Evolutionary conservation across 2,113 vertebrate species (phyloP).

Genomic region (Pseudolaguvia tuberculata): DNA sequence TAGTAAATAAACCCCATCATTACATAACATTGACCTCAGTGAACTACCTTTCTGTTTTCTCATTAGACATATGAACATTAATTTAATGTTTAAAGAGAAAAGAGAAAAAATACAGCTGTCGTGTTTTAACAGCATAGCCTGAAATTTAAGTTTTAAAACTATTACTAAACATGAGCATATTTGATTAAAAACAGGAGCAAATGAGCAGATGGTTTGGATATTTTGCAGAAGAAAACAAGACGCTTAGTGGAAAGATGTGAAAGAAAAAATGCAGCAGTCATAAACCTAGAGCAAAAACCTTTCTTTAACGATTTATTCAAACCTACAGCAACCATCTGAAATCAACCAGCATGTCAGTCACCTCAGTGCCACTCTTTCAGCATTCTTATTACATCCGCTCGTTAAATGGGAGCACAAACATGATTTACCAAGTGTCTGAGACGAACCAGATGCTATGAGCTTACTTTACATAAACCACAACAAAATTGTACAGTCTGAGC

Average conservation of each 20-base stretch:
- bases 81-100: too few species aligned
- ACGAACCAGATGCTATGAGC: neutral
- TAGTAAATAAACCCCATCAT: neutral
- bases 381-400: neutral
- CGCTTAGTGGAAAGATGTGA: neutral
- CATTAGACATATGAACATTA: neutral
- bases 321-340: neutral
- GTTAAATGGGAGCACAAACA: neutral
- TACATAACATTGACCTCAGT: neutral
- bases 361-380: neutral
- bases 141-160: neutral
- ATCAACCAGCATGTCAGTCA: neutral
- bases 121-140: neutral
- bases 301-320: neutral
- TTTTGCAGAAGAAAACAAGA: neutral
- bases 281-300: neutral
- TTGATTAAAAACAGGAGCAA: neutral
- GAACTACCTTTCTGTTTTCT: neutral
- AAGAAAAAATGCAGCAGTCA: neutral
- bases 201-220: neutral
- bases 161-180: neutral
- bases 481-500: neutral
- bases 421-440: conserved; percentile 1
- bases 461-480: conserved; percentile 1
- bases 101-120: neutral